Conservation (phyloP, 2,113 vertebrate genomes). For the Columbina picui region DNA sequence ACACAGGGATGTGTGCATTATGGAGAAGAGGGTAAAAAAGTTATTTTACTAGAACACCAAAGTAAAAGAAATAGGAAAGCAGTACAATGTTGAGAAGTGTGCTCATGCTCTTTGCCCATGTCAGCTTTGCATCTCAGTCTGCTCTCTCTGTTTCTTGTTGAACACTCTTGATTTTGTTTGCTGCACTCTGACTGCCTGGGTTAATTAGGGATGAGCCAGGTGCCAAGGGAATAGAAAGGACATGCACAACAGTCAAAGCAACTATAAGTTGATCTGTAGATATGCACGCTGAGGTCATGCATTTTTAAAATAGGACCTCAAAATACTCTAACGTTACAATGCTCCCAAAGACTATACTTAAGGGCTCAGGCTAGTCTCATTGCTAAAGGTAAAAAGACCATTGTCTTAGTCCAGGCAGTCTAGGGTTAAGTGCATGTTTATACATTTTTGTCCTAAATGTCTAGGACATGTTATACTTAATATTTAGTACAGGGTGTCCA, state of each 20-base stretch:
- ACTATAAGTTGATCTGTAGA: background rate
- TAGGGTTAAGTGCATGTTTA: background rate
- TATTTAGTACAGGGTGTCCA: background rate
- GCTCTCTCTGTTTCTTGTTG: background rate
- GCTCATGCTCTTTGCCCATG: background rate
- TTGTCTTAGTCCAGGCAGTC: background rate
- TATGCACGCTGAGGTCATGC: rapidly evolving
- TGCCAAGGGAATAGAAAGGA: background rate
- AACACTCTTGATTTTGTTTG: background rate
- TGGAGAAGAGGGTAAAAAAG: background rate
- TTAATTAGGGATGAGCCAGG: background rate
- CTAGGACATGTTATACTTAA: background rate
- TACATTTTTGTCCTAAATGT: background rate
- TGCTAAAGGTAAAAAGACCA: background rate
- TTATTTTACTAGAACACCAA: background rate
- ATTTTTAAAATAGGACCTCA: background rate
- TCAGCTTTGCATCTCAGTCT: background rate
- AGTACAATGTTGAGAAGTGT: background rate
- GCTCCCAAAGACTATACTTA: background rate
- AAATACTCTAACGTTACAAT: background rate
- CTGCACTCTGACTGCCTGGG: background rate
- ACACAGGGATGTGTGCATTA: background rate
- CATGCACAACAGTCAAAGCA: background rate
- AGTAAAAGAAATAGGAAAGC: background rate
- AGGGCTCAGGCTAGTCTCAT: background rate